Evolutionary conservation across 2,797 vertebrate species (phyloP).

Genomic region (Sphenopsis melanotis): DNA sequence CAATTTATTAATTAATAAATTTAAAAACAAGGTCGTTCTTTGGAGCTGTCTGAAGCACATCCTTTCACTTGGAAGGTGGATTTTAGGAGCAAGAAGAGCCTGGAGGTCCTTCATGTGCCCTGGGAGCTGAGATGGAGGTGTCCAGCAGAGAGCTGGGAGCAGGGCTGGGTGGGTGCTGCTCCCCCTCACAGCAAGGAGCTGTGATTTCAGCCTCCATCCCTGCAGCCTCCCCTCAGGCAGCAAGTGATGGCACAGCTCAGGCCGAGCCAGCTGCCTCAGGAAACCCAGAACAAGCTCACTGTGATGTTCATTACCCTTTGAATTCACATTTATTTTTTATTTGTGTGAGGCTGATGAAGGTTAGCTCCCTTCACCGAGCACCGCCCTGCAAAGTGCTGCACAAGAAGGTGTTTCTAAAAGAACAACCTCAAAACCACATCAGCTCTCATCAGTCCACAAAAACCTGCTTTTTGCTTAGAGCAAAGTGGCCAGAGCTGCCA

Average conservation of each 20-base stretch:
- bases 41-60: not conserved
- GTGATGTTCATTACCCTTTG: not conserved
- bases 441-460: not conserved
- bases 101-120: rapidly evolving
- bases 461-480: not conserved
- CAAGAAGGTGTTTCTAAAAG: not conserved
- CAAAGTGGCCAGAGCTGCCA: not conserved
- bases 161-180: not conserved
- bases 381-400: not conserved
- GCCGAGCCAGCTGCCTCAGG: not conserved
- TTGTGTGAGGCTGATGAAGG: not conserved
- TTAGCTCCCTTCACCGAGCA: not conserved
- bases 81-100: not conserved
- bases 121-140: not conserved
- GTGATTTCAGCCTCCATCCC: not conserved
- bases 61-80: not conserved
- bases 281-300: not conserved
- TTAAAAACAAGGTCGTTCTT: not conserved
- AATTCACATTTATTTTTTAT: not conserved
- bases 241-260: rapidly evolving
- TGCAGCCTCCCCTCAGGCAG: not conserved
- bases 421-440: not conserved
- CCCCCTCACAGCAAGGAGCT: not conserved
- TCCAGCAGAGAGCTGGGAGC: not conserved
- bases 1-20: not conserved